A percentile compares a stretch with the other conserved stretches of the same genome.
These are phyloP conservation scores for Ondatra zibethicus DNA, from an alignment of 2,113 vertebrate genomes.

Conservation along the genomic window DNA sequence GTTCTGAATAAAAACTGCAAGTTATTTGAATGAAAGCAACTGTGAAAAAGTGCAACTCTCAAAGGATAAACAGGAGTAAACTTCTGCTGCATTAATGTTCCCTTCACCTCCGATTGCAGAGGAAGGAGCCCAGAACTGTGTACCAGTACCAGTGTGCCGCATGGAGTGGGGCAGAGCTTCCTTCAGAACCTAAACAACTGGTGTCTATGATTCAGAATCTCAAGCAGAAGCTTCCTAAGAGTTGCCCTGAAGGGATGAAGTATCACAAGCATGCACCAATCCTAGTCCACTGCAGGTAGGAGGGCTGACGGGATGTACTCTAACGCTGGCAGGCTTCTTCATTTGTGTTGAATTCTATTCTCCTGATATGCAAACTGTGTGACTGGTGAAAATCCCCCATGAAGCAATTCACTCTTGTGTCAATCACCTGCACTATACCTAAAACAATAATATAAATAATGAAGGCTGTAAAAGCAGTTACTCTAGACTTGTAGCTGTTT, in stretches of 20 bases:
- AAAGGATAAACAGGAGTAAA: not conserved
- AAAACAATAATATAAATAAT: not conserved
- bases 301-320: not conserved
- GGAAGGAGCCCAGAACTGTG: slow-evolving; percentile 90
- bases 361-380: not conserved
- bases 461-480: too few species aligned
- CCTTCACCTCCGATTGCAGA: slow-evolving; percentile 85
- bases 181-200: slow-evolving; percentile 88
- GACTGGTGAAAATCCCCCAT: accelerated
- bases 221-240: slow-evolving; percentile 82
- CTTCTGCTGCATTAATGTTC: not conserved
- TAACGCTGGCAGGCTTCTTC: not conserved
- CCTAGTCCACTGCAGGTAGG: slow-evolving; percentile 94
- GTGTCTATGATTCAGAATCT: slow-evolving; percentile 89
- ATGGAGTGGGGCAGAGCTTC: slow-evolving; percentile 89
- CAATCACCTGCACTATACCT: accelerated
- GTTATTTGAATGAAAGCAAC: not conserved
- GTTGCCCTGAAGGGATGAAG: slow-evolving; percentile 68
- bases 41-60: not conserved
- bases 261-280: slow-evolving; percentile 79
- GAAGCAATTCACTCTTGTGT: not conserved
- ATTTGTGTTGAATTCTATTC: not conserved
- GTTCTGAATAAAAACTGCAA: not conserved
- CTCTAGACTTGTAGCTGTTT: not conserved
- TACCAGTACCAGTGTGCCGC: slow-evolving; percentile 93